A percentile compares a stretch with the other conserved stretches of the same genome.
phyloP scores from a whole-genome alignment of 2,113 vertebrate genomes.

The Anoplopoma fimbria region DNA sequence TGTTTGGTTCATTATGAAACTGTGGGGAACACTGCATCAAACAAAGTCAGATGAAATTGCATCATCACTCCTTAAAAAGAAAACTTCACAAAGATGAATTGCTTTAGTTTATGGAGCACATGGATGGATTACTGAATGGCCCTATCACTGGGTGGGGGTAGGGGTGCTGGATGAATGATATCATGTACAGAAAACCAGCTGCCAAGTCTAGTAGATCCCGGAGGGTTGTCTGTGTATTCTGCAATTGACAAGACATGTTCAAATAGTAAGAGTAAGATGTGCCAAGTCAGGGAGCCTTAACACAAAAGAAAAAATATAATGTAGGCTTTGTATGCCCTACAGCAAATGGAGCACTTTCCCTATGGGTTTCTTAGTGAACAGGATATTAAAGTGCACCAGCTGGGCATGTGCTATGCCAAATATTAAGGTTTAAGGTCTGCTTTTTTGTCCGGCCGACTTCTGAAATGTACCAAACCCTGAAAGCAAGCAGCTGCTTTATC shows the following conservation, averaged over 20 bases:
- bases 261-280: neutral
- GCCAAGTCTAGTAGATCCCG: neutral
- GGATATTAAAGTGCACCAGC: neutral
- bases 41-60: too few relatives aligned
- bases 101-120: too few relatives aligned
- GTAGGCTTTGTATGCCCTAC: neutral
- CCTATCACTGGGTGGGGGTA: too few relatives aligned
- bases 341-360: neutral
- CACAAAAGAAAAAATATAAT: neutral
- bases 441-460: neutral
- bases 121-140: too few relatives aligned
- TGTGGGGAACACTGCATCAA: too few relatives aligned
- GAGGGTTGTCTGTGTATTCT: neutral
- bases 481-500: conserved; percentile 29
- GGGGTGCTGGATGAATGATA: neutral
- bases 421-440: neutral
- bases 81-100: too few relatives aligned
- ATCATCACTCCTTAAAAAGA: too few relatives aligned
- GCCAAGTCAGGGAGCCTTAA: neutral
- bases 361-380: neutral
- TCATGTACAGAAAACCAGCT: neutral
- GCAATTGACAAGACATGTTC: neutral
- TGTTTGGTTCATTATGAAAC: too few relatives aligned
- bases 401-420: neutral
- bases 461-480: conserved; percentile 22